Evolutionary conservation across 2,113 vertebrate species (phyloP), one percentile per base, ranked within the genome.

Genomic region (Nothobranchius kuhntae): DNA sequence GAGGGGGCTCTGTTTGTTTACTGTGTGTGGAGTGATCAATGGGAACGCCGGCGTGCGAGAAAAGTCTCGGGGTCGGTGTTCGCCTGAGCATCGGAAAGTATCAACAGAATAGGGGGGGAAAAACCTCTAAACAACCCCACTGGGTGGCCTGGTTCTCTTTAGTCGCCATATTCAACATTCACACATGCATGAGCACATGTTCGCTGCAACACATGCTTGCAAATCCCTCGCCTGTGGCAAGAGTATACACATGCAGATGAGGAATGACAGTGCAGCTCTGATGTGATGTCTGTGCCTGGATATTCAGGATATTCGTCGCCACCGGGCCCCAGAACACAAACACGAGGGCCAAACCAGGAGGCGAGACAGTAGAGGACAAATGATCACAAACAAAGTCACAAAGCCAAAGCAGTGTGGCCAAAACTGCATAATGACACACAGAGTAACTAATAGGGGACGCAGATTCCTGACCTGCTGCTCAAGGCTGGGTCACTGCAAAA

Each of bases 11-110:
- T 68, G 69, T 77, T 77, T 80, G 82, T 84, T 71, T 68, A 63
- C 66, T 46, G 68, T 46, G 69, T 48, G 68, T 61, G 71, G 50
- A 40, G 40, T 85, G 84, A 89, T 89, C 84, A 86, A 88, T 86
- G 75, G 61, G 5, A 30, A 40, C 44, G 56, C 9, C 9, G 1
- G 70, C 61, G 68, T 45, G 65, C 75, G 69, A 64, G 57, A 58
- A 30, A 65, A 70, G 69, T 53, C 59, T 47, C 75, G 47, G 65
- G 73, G 74, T 84, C 71, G 69, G 63, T 52, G 69, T 53, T 82
- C 63, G 60, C 46, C 53, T 68, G 65, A 65, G 65, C 65, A 30
- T 68, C 55, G 59, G 35, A 45, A 57, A 81, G 57, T 30, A 73
- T 69, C 68, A 63, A 63, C 71, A 52, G 35, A 64, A 60, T 50